Base-by-base conservation (phyloP, 2,888 invertebrate species). In the Chaetogeoica ovagalla region DNA sequence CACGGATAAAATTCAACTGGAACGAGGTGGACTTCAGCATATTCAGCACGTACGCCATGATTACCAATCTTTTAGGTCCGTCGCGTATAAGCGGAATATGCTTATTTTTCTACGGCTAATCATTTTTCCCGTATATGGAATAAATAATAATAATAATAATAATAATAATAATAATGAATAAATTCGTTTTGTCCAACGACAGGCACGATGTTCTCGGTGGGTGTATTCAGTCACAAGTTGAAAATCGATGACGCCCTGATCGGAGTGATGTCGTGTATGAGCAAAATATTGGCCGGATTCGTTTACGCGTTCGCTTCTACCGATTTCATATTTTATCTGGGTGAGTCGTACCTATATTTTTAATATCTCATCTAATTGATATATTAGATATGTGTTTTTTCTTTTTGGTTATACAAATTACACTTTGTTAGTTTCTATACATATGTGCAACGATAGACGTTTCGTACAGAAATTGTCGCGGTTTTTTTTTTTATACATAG, bases 21-120 rank as follows among this genome's bases (percentile, higher is more conserved):
- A 92, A 94, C 85, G 94, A 94, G 87, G 92, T 94, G 57, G 93
- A 93, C 86, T 94, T 91, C 87, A 94, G 94, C 85, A 90, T 94
- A 86, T 94, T 93, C 85, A 93, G 94, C 37, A 94, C 94, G 6
- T 94, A 94, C 85, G 91, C 91, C 82, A 93, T 94, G 92, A 89
- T 93, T 83, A 93, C 93, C 82, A 93, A 93, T 85, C 89, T 94
- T 85, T 89, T 93, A 83, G 94, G 94, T 73, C 37, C 15, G 73
- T 6, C 13, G 48, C 13, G 48, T 48, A 48, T 66, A 15, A 8
- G 30, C 30, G n/a, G n/a, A n/a, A 30, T 30, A 30, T 66, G 15
- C 21, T 48, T 8, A 43, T 17, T 66, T 15, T 66, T 43, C n/a
- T 11, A 1, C 48, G 48, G 13, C 39, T 4, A 13, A 13, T 48